Conservation (phyloP, 2,113 vertebrate species). For the Crotalus tigris region DNA sequence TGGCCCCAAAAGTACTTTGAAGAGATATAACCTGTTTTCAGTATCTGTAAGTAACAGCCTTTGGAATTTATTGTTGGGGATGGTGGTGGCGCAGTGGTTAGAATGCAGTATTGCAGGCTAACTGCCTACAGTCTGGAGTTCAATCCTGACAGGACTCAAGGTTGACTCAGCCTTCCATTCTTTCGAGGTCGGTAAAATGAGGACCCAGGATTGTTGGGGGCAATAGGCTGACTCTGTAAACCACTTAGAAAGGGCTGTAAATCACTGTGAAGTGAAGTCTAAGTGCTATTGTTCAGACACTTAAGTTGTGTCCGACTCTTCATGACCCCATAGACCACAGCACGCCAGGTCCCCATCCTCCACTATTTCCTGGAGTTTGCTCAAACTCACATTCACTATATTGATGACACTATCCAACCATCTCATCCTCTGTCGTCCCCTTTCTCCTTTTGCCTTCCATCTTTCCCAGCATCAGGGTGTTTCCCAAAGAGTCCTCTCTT, state of each 20-base stretch:
- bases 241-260: no score
- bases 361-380: neutral
- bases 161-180: neutral
- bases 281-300: no score
- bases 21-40: slow-evolving; percentile 89
- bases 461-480: neutral
- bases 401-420: neutral
- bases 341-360: neutral
- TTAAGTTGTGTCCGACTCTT: neutral
- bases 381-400: no score
- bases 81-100: neutral
- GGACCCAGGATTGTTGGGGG: neutral
- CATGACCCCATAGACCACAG: neutral
- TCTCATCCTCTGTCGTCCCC: no score
- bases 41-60: slow-evolving; percentile 86
- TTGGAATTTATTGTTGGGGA: neutral
- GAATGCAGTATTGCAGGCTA: neutral
- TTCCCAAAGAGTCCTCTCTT: neutral
- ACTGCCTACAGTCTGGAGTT: neutral
- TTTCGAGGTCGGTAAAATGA: neutral
- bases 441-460: neutral
- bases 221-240: neutral
- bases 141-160: neutral
- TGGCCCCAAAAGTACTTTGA: slow-evolving; percentile 85
- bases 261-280: no score